A percentile compares a stretch with the other conserved stretches of the same genome.
These are phyloP conservation scores for Tribolium madens DNA, from an alignment of 1,140 invertebrate species.

Conservation along the genomic window DNA sequence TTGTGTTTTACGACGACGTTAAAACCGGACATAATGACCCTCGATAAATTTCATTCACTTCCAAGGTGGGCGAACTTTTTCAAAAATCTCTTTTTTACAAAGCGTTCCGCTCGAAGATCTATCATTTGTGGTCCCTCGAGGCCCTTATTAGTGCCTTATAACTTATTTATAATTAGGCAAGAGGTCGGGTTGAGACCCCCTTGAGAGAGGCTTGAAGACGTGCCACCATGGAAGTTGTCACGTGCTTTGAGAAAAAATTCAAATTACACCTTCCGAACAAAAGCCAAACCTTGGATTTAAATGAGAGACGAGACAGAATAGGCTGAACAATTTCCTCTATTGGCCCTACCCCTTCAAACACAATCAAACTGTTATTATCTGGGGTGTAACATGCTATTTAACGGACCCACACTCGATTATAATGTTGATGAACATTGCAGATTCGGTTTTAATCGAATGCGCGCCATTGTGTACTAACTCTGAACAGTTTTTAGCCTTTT, in stretches of 20 bases:
- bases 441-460: constrained; percentile 23
- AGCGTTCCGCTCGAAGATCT: background rate
- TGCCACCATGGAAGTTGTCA: too few relatives aligned
- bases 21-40: background rate
- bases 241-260: background rate
- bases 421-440: constrained; percentile 16
- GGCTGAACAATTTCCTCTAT: constrained; percentile 1
- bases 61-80: background rate
- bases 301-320: too few relatives aligned
- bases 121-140: background rate
- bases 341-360: constrained; percentile 35
- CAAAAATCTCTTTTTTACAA: background rate
- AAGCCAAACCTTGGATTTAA: too few relatives aligned
- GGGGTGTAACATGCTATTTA: constrained; percentile 46
- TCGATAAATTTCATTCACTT: background rate
- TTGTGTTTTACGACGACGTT: background rate
- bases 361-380: constrained; percentile 49
- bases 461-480: background rate
- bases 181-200: background rate
- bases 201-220: background rate
- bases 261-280: too few relatives aligned
- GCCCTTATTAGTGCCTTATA: background rate
- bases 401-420: constrained; percentile 38
- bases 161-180: background rate
- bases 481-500: background rate